phyloP scores from a whole-genome alignment of 1,140 invertebrate species.

The Drosophila fuyamai region DNA sequence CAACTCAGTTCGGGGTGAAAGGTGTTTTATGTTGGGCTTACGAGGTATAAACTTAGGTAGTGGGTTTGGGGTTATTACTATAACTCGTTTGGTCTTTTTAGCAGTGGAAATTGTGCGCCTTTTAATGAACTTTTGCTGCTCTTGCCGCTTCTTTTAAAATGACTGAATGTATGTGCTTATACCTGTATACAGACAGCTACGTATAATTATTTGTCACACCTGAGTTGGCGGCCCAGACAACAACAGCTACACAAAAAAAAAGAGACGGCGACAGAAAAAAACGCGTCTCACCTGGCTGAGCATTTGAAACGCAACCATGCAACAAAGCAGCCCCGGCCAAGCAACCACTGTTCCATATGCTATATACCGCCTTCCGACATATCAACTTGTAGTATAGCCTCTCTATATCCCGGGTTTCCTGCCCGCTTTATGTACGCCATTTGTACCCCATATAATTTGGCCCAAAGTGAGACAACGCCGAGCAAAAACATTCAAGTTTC shows the following conservation, averaged over 20 bases:
- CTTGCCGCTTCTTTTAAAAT: slow-evolving; percentile 62
- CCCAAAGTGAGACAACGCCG: slow-evolving; percentile 26
- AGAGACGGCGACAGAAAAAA: slow-evolving; percentile 34
- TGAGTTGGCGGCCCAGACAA: slow-evolving; percentile 73
- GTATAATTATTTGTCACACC: slow-evolving; percentile 84
- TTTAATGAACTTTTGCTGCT: slow-evolving; percentile 58
- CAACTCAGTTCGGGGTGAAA: slow-evolving; percentile 25
- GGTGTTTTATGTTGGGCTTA: slow-evolving; percentile 17
- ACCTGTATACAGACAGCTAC: slow-evolving; percentile 59
- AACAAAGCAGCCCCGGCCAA: slow-evolving; percentile 46
- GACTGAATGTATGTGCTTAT: slow-evolving; percentile 30
- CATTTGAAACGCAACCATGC: slow-evolving; percentile 66
- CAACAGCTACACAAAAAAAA: slow-evolving; percentile 35
- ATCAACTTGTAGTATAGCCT: slow-evolving; percentile 4
- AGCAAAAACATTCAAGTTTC: slow-evolving; percentile 34
- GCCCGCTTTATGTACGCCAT: slow-evolving; percentile 14
- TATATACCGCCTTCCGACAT: slow-evolving; percentile 29
- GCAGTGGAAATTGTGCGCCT: slow-evolving; percentile 40
- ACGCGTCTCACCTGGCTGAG: slow-evolving; percentile 78
- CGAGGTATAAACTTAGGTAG: not conserved
- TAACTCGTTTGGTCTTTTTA: slow-evolving; percentile 34
- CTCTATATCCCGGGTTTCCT: slow-evolving; percentile 26
- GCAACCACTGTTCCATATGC: slow-evolving; percentile 71
- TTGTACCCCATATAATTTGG: slow-evolving; percentile 18
- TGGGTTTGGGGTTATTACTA: slow-evolving; percentile 1